Base-by-base conservation (phyloP, 2,888 invertebrate species). In the Sussaba pulchella region DNA sequence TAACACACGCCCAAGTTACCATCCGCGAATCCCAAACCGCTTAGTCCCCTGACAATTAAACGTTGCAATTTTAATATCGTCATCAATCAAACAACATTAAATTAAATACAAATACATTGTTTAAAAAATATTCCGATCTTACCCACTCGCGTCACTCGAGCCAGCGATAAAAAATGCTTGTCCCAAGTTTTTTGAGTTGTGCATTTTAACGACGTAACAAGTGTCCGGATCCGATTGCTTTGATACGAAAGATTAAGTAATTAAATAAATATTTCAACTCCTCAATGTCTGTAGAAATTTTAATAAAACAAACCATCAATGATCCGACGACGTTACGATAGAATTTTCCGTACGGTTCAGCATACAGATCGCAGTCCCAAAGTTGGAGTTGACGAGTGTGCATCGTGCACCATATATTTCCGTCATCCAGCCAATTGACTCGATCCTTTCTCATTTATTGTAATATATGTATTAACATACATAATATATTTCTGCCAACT, bases 351-450 rank as follows among this genome's bases (percentile, higher is more conserved):
- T 94, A 90, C 26, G 95, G 93, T 85, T 95, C 95, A 0, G 95
- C 96, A 70, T 93, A 95, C 6, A n/a, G n/a, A n/a, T 94, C 94
- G 0, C 93, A 89, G 75, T 95, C 93, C 95, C 96, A 97, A 19
- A 96, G 88, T 86, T 95, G 95, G 45, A 97, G 90, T 82, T 96
- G 95, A 85, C 95, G 94, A 12, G 95, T 95, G 89, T 96, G 95
- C 0, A 96, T 96, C 43, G 95, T 93, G 87, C 96, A 96, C 24
- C 95, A 94, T 6, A 96, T 85, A 47, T 87, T 89, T 54, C 89
- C 89, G 17, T 92, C 92, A 14, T 91, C 90, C 82, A 93, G 92
- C 85, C 93, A 90, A 81, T 93, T 93, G 83, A 93, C 91, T 41
- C 91, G 92, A 73, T 93, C 93, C 92, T 91, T 82, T 83, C n/a